These are phyloP conservation scores for Amorpha juglandis DNA, from an alignment of 2,888 invertebrate species.

Conservation along the genomic window DNA sequence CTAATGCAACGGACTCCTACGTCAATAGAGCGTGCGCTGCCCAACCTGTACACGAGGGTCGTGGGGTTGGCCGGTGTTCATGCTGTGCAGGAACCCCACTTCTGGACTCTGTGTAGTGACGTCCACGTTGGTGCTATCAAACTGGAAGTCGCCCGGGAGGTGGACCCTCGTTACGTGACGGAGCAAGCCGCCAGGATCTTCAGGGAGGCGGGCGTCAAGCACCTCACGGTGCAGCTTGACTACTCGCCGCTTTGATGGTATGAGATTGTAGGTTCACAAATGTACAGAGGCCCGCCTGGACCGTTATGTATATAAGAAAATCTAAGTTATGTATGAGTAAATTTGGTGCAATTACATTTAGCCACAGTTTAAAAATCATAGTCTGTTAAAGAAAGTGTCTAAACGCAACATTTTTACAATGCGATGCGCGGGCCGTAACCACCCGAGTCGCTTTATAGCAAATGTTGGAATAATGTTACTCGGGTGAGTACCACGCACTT, in stretches of 20 bases:
- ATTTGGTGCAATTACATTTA: slow-evolving; percentile 44
- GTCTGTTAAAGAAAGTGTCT: background rate
- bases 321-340: slow-evolving; percentile 42
- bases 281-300: slow-evolving; percentile 46
- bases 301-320: slow-evolving; percentile 48
- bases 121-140: slow-evolving; percentile 96
- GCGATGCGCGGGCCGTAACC: too few relatives aligned
- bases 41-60: slow-evolving; percentile 95
- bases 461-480: too few relatives aligned
- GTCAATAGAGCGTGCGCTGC: slow-evolving; percentile 91
- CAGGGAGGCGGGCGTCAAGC: slow-evolving; percentile 94
- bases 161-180: slow-evolving; percentile 96
- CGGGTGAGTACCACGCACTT: too few relatives aligned
- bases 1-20: slow-evolving; percentile 97
- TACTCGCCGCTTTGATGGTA: slow-evolving; percentile 87
- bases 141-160: slow-evolving; percentile 96
- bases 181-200: slow-evolving; percentile 98
- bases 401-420: too few relatives aligned
- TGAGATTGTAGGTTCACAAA: slow-evolving; percentile 44
- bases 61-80: slow-evolving; percentile 96
- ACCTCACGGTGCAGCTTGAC: slow-evolving; percentile 96
- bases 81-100: slow-evolving; percentile 98
- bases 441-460: too few relatives aligned
- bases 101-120: slow-evolving; percentile 98
- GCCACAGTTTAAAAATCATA: background rate